Evolutionary conservation across 2,113 vertebrate genomes (phyloP).

Genomic region (Origma solitaria): DNA sequence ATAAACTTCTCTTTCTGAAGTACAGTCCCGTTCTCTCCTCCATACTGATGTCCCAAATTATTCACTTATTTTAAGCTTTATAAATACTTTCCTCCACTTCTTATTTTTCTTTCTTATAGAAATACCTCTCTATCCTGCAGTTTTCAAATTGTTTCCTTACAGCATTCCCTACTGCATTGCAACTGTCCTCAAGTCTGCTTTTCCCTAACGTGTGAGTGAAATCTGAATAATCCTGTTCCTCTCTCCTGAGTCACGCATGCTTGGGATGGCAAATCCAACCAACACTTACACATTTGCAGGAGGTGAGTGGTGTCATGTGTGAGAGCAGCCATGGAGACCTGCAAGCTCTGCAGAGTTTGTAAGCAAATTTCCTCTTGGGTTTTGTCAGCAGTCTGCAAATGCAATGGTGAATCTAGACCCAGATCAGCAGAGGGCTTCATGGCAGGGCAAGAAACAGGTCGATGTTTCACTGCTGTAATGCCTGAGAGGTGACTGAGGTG

Average conservation of each 20-base stretch:
- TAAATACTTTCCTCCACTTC: background rate
- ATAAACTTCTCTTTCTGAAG: background rate
- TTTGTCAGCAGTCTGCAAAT: background rate
- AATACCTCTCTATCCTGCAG: background rate
- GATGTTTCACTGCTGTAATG: background rate
- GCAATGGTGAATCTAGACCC: background rate
- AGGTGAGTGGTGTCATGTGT: background rate
- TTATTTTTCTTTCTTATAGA: background rate
- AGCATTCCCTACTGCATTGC: background rate
- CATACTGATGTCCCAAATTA: background rate
- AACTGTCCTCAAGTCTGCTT: background rate
- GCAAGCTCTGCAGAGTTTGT: background rate
- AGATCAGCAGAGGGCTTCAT: background rate
- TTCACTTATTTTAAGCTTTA: background rate
- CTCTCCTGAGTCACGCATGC: background rate
- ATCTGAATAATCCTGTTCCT: background rate
- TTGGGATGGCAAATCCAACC: background rate
- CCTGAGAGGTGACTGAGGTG: background rate
- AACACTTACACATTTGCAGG: background rate
- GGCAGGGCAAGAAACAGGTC: background rate
- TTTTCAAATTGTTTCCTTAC: background rate
- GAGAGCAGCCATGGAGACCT: background rate
- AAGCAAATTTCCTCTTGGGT: background rate
- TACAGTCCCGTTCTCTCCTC: background rate
- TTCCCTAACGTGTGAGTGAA: background rate